Base-by-base conservation (phyloP, 2,113 vertebrate genomes). In the Irena cyanogastra region DNA sequence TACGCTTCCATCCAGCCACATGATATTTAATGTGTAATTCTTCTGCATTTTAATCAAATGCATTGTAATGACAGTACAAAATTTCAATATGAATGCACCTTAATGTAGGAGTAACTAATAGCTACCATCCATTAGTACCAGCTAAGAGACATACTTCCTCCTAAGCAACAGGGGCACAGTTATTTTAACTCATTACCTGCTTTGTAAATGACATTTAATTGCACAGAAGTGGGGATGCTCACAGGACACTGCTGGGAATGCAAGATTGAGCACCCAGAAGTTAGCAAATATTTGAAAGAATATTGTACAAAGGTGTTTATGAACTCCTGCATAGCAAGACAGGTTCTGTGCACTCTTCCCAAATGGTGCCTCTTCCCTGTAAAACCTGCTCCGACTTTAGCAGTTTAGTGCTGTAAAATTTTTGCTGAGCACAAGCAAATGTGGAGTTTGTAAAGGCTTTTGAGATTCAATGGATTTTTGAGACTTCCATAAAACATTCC, bases 71-170 rank as follows among this genome's bases (percentile, higher is more conserved):
- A 52, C 89, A 76, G 63, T 64, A 59, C 66, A 86, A 94, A 90
- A 95, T 92, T 96, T 92, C 93, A 95, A 83, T 96, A 94, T 96
- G 93, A 97, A 94, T 93, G 85, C 71, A 96, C 89, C 93, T 96
- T 96, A 96, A 92, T 95, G 92, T 90, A 78, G 78, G 65, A 95
- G 83, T 90, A 92, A 94, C 94, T 97, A 78, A 95, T 81, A 80
- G 83, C 83, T 93, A 69, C 90, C 79, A 80, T 79, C 90, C 93
- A 72, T 93, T 90, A 94, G 75, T 65, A 89, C 44, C 57, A 87
- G 86, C 71, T 89, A 96, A 90, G 54, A 94, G 77, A 96, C 23
- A 69, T 89, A 42, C 72, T 92, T 90, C 86, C 70, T 69, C 69
- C 28, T 31, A 90, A 70, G 53, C 90, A 84, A 87, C 31, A 60